Percentiles rank a stretch among this genome's conserved stretches.
Evolutionary conservation across 2,797 vertebrate genomes (phyloP).

Genomic region (Pteronotus mesoamericanus): DNA sequence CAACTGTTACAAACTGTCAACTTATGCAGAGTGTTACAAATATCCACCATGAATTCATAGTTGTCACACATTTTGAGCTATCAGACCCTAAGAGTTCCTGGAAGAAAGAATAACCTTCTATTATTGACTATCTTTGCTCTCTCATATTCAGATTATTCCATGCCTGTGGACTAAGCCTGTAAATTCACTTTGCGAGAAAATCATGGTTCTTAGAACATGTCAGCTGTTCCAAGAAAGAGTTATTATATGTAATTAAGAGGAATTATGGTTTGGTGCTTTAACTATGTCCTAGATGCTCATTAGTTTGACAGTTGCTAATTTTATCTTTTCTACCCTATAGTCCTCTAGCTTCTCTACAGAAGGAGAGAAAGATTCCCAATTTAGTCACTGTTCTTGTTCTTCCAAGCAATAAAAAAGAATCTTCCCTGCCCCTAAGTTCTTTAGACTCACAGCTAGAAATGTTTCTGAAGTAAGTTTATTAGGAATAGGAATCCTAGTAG

Average conservation of each 20-base stretch:
- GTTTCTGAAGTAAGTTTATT: not conserved
- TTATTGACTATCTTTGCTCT: not conserved
- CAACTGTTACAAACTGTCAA: not conserved
- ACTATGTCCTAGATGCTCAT: constrained; percentile 67
- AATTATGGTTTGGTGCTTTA: constrained; percentile 60
- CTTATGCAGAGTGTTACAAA: not conserved
- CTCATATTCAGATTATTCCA: not conserved
- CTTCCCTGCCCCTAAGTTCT: not conserved
- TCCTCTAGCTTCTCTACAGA: constrained; percentile 59
- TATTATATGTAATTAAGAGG: constrained; percentile 65
- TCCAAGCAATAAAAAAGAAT: constrained; percentile 43
- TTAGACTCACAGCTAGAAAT: constrained; percentile 19
- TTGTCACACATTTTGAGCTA: not conserved
- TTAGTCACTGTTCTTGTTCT: constrained; percentile 54
- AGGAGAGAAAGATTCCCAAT: constrained; percentile 46
- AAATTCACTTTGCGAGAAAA: constrained; percentile 43
- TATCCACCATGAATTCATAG: not conserved
- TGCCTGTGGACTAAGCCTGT: not conserved
- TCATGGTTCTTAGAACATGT: constrained; percentile 29
- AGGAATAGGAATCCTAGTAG: not conserved
- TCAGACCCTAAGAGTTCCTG: not conserved
- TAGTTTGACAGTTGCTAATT: constrained; percentile 72
- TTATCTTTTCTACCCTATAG: constrained; percentile 55
- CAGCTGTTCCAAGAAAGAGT: not conserved
- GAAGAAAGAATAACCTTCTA: not conserved